A percentile compares a stretch with the other conserved stretches of the same genome.
phyloP scores from a whole-genome alignment of 2,113 vertebrate species.

The Eudorcas thomsonii region DNA sequence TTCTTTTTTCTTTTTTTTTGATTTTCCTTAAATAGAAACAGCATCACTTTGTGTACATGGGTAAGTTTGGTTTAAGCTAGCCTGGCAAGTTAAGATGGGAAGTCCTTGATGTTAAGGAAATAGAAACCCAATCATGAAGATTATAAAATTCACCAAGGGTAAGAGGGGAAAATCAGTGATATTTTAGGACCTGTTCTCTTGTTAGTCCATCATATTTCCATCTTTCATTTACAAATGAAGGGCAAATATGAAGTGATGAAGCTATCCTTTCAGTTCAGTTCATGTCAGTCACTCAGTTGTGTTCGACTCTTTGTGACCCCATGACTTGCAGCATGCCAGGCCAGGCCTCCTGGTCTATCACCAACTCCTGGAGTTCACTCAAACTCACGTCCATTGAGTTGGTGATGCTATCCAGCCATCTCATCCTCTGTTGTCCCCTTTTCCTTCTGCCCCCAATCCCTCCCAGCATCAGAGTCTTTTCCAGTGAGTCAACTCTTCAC shows the following conservation, averaged over 20 bases:
- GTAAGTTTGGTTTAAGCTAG: not conserved
- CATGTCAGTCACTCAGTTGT: fast-evolving
- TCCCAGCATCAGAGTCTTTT: too few species aligned
- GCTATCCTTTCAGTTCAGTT: too few species aligned
- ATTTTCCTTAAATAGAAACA: not conserved
- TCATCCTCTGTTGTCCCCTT: too few species aligned
- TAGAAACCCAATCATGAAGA: not conserved
- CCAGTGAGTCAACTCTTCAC: too few species aligned
- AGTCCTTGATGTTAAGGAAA: not conserved
- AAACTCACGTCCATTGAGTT: too few species aligned
- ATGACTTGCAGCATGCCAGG: too few species aligned
- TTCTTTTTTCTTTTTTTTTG: not conserved
- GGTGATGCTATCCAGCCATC: too few species aligned
- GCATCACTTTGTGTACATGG: not conserved
- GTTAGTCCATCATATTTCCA: fast-evolving
- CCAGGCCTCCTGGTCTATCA: too few species aligned
- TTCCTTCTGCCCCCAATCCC: too few species aligned
- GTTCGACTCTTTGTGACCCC: too few species aligned
- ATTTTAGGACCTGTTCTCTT: not conserved
- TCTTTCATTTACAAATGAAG: not conserved
- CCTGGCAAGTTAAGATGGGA: not conserved
- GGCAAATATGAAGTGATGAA: fast-evolving
- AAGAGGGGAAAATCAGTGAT: not conserved
- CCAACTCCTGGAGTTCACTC: too few species aligned
- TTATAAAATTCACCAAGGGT: not conserved